Evolutionary conservation across 2,888 invertebrate genomes (phyloP).

Genomic region (Ophion ellenae): DNA sequence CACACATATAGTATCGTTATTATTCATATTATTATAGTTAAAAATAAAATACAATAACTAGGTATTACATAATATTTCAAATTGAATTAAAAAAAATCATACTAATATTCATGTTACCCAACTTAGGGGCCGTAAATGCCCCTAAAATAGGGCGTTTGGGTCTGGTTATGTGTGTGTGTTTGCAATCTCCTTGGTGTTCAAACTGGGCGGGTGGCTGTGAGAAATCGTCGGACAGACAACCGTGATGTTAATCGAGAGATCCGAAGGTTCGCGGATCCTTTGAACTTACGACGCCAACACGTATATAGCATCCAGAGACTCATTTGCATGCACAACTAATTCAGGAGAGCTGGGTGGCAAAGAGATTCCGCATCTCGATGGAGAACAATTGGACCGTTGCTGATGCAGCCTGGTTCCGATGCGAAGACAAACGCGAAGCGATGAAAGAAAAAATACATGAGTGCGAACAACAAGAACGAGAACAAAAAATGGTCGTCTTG

Average conservation of each 20-base stretch:
- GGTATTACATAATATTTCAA: too few species aligned
- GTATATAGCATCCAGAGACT: conserved; percentile 38
- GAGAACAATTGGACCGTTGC: conserved; percentile 58
- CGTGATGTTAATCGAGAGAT: conserved; percentile 65
- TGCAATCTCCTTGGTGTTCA: conserved; percentile 24
- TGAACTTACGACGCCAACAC: conserved; percentile 58
- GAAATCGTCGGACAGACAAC: conserved; percentile 49
- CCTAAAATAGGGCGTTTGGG: too few species aligned
- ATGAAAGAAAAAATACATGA: not conserved
- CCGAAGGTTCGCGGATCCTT: conserved; percentile 61
- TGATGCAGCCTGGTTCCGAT: not conserved
- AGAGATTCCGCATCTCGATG: conserved; percentile 51
- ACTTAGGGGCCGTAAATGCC: too few species aligned
- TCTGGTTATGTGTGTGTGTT: not conserved
- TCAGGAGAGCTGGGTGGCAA: conserved; percentile 53
- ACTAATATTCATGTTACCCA: too few species aligned
- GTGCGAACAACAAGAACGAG: not conserved
- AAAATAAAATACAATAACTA: too few species aligned
- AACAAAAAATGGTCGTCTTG: too few species aligned
- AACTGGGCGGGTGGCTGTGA: conserved; percentile 62
- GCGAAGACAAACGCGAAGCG: not conserved
- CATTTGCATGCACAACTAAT: conserved; percentile 65
- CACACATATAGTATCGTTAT: too few species aligned
- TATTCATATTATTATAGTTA: too few species aligned
- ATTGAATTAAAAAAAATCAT: too few species aligned